phyloP scores from a whole-genome alignment of 2,113 vertebrate species.

The Gymnarchus niloticus region DNA sequence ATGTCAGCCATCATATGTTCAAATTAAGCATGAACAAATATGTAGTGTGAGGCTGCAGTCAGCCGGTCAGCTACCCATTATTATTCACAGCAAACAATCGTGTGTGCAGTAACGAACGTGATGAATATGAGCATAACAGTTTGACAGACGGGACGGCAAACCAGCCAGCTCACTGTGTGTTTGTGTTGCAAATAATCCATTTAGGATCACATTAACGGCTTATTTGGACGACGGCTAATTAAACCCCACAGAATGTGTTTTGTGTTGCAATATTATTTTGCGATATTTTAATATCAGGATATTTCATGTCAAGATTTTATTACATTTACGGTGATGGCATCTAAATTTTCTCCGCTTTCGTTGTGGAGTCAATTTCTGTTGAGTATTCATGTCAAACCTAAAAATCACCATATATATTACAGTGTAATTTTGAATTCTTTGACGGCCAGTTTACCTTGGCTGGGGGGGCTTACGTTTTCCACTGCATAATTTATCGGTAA shows the following conservation, averaged over 20 bases:
- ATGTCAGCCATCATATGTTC: neutral
- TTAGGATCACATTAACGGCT: neutral
- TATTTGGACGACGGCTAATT: conserved; percentile 12
- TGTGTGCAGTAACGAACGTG: neutral
- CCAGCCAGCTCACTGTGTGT: neutral
- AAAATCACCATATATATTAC: neutral
- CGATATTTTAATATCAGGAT: neutral
- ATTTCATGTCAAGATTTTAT: neutral
- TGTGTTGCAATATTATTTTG: neutral
- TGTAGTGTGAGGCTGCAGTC: neutral
- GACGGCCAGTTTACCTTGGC: neutral
- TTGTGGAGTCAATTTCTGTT: neutral
- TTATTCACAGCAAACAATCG: neutral
- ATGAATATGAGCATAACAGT: neutral
- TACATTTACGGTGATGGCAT: neutral
- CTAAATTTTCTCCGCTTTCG: neutral
- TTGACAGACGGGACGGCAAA: neutral
- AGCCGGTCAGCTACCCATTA: neutral
- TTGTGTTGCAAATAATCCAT: neutral
- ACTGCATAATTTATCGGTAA: neutral
- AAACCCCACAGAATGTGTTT: neutral
- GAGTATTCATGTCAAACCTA: too few species aligned
- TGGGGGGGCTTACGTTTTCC: neutral
- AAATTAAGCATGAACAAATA: conserved; percentile 4
- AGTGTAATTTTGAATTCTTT: neutral